phyloP scores from a whole-genome alignment of 2,797 vertebrate species.

The Anabas testudineus region DNA sequence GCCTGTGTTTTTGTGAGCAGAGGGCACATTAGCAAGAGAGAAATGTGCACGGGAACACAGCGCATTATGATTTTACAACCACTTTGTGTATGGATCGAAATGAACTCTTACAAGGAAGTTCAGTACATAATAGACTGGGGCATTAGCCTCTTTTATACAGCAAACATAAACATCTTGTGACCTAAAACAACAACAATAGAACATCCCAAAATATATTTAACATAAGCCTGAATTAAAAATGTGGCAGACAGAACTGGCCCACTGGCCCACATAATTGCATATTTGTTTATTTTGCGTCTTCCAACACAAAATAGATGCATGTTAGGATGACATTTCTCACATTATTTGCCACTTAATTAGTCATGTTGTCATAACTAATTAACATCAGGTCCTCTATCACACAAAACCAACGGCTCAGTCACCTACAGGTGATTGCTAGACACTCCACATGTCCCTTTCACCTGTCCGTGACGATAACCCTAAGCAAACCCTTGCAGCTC shows the following conservation, averaged over 20 bases:
- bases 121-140: slow-evolving; percentile 27
- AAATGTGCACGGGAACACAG: slow-evolving; percentile 37
- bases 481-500: slow-evolving; percentile 23
- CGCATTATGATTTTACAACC: slow-evolving; percentile 64
- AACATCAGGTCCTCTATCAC: slow-evolving; percentile 9
- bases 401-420: slow-evolving; percentile 6
- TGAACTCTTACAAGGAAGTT: slow-evolving; percentile 48
- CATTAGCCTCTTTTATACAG: slow-evolving; percentile 26
- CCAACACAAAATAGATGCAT: too few relatives aligned
- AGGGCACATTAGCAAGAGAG: slow-evolving; percentile 54
- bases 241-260: neutral
- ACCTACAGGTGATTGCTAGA: neutral
- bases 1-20: slow-evolving; percentile 49
- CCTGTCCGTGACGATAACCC: slow-evolving; percentile 21
- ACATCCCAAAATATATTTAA: slow-evolving; percentile 4
- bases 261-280: neutral
- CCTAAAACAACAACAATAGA: neutral
- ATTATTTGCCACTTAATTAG: too few relatives aligned
- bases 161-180: slow-evolving; percentile 36
- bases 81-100: slow-evolving; percentile 51
- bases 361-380: neutral
- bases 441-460: slow-evolving; percentile 19
- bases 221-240: too few relatives aligned
- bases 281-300: neutral
- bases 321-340: too few relatives aligned